phyloP scores from a whole-genome alignment of 2,113 vertebrate species.

The Ciconia maguari region DNA sequence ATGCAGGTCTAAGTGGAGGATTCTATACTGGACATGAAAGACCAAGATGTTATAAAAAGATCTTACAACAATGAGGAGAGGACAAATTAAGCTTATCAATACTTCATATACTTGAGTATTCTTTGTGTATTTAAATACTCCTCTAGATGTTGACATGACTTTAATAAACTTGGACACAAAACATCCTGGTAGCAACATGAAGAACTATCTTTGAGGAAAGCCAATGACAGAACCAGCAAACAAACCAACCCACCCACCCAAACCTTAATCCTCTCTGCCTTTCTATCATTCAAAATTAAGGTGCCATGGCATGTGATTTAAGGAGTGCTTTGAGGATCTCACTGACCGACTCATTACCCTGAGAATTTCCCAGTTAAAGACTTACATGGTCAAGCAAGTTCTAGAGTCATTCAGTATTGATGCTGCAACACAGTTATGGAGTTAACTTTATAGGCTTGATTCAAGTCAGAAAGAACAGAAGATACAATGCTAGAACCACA shows the following conservation, averaged over 20 bases:
- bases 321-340: neutral
- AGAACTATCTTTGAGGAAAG: neutral
- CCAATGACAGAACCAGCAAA: neutral
- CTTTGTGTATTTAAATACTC: neutral
- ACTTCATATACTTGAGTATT: neutral
- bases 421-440: neutral
- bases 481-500: neutral
- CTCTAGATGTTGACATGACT: neutral
- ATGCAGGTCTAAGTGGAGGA: neutral
- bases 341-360: fast-evolving
- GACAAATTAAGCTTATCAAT: neutral
- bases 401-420: neutral
- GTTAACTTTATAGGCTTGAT: neutral
- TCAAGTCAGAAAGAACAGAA: neutral
- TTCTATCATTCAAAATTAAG: neutral
- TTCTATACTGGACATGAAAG: neutral
- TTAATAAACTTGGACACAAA: neutral
- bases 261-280: neutral
- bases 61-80: neutral
- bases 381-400: neutral
- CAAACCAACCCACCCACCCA: neutral
- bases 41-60: neutral
- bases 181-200: neutral
- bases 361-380: neutral
- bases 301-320: neutral